phyloP scores from a whole-genome alignment of 1,140 invertebrate species.

The Sarcophaga peregrina region DNA sequence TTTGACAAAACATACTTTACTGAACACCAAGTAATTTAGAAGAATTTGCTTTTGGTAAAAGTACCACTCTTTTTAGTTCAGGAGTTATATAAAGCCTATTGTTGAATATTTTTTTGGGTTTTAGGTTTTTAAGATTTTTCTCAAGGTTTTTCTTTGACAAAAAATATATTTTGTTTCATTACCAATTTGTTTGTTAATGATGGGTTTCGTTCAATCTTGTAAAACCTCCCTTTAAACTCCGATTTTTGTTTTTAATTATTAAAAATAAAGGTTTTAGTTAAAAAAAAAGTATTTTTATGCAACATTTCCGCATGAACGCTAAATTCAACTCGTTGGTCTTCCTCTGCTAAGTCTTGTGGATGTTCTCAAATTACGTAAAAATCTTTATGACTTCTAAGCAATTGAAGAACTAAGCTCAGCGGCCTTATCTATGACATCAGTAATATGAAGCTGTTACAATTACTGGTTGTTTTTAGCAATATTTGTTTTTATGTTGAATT shows the following conservation, averaged over 20 bases:
- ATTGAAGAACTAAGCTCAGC: background rate
- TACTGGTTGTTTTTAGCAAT: conserved; percentile 3
- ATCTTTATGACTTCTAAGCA: conserved; percentile 11
- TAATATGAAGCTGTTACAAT: conserved; percentile 23
- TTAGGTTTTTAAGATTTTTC: conserved; percentile 4
- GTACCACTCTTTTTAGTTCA: background rate
- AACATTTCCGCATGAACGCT: conserved; percentile 2
- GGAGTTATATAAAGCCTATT: background rate
- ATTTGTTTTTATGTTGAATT: background rate
- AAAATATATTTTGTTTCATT: background rate
- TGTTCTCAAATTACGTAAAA: background rate
- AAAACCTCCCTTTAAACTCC: conserved; percentile 8
- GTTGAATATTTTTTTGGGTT: background rate
- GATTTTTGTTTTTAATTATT: conserved; percentile 2
- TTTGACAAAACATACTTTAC: background rate
- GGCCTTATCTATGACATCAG: conserved; percentile 17
- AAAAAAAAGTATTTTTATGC: conserved; percentile 2
- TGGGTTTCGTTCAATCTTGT: background rate
- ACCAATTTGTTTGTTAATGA: background rate
- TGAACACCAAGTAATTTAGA: background rate
- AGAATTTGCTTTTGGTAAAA: background rate
- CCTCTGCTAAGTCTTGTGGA: background rate
- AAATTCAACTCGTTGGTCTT: conserved; percentile 10
- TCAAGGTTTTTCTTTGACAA: conserved; percentile 5
- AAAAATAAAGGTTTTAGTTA: conserved; percentile 12